Conservation (phyloP, 2,888 invertebrate species). For the Kryphioiulus occultus region DNA sequence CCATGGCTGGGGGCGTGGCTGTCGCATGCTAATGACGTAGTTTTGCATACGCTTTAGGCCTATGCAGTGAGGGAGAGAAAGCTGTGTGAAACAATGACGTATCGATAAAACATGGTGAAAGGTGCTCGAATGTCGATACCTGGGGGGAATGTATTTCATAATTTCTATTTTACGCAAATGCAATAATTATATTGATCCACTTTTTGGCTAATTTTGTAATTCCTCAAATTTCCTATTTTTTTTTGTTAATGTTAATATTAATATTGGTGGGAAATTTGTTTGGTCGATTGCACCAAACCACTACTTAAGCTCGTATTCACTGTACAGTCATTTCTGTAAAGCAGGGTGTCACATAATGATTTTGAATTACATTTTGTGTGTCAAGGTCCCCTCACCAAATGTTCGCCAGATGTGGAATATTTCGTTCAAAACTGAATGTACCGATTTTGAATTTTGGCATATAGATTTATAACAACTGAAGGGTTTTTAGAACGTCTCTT, state of each 20-base stretch:
- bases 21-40: conserved; percentile 26
- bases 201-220: neutral
- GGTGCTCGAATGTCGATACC: neutral
- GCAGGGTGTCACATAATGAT: too few species aligned
- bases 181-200: neutral
- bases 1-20: neutral
- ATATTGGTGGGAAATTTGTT: too few species aligned
- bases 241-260: too few species aligned
- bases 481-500: too few species aligned
- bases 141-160: neutral
- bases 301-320: neutral
- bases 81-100: neutral
- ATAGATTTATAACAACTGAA: too few species aligned
- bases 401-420: too few species aligned
- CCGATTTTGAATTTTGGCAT: too few species aligned
- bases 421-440: too few species aligned
- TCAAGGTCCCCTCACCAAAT: too few species aligned
- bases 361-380: too few species aligned
- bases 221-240: neutral
- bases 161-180: neutral
- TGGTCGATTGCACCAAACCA: neutral
- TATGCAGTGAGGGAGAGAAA: neutral
- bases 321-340: too few species aligned
- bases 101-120: neutral
- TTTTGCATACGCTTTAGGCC: conserved; percentile 24